Percentiles rank a stretch among this genome's conserved stretches.
These are phyloP conservation scores for Caradrina clavipalpis DNA, from an alignment of 2,888 invertebrate genomes.

Conservation along the genomic window DNA sequence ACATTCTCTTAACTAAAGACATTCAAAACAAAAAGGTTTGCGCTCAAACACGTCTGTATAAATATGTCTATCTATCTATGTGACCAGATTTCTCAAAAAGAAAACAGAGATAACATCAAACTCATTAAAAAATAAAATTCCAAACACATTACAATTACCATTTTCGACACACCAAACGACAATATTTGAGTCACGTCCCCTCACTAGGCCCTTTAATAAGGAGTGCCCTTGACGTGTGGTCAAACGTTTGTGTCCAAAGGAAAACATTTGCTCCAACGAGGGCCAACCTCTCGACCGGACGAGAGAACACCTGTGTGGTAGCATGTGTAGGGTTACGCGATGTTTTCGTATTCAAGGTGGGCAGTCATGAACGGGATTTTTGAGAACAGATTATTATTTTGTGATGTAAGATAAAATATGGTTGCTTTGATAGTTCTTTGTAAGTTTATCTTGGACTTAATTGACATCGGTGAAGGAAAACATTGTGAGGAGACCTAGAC, in stretches of 20 bases:
- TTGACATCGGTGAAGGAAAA: too few species aligned
- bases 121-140: conserved; percentile 24
- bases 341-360: conserved; percentile 28
- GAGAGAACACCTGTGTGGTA: conserved; percentile 68
- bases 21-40: too few species aligned
- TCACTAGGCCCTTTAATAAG: conserved; percentile 62
- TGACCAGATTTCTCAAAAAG: conserved; percentile 16
- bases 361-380: conserved; percentile 16
- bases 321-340: conserved; percentile 46
- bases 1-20: too few species aligned
- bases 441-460: too few species aligned
- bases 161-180: conserved; percentile 6
- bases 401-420: neutral
- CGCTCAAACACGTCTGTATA: too few species aligned
- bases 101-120: neutral
- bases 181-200: conserved; percentile 46
- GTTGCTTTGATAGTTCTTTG: neutral
- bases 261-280: conserved; percentile 74
- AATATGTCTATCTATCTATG: neutral
- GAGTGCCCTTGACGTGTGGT: conserved; percentile 73
- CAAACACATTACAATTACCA: conserved; percentile 23
- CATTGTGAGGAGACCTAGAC: too few species aligned
- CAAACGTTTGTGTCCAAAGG: conserved; percentile 73
- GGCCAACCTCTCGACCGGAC: conserved; percentile 77
- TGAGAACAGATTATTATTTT: neutral